These are phyloP conservation scores for Gari tellinella DNA, from an alignment of 2,888 invertebrate genomes.

Conservation along the genomic window DNA sequence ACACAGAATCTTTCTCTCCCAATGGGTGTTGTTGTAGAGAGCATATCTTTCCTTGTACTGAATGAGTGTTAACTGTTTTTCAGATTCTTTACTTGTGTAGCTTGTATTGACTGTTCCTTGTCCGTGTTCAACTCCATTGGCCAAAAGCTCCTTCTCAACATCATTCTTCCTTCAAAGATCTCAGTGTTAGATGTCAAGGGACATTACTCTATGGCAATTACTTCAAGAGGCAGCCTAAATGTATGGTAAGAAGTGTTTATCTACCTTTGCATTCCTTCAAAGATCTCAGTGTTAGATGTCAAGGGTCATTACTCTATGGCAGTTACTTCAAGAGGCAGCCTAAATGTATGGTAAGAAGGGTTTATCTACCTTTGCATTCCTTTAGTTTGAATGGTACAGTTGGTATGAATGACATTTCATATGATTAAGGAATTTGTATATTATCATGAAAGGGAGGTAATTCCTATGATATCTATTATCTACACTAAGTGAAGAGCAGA, in stretches of 20 bases:
- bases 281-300: slow-evolving; percentile 87
- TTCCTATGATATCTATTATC: too few species aligned
- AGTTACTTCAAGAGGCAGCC: too few species aligned
- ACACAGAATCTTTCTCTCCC: too few species aligned
- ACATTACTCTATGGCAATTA: slow-evolving; percentile 86
- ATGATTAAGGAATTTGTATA: too few species aligned
- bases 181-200: slow-evolving; percentile 87
- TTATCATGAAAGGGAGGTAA: too few species aligned
- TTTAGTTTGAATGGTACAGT: too few species aligned
- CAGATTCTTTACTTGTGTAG: slow-evolving; percentile 87
- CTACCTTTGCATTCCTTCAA: slow-evolving; percentile 85
- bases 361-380: background rate
- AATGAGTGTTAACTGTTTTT: too few species aligned
- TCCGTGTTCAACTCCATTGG: slow-evolving; percentile 87
- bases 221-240: slow-evolving; percentile 85
- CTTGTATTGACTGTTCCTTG: slow-evolving; percentile 89
- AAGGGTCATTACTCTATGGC: slow-evolving; percentile 80
- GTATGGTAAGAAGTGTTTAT: slow-evolving; percentile 75
- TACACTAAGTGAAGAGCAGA: too few species aligned
- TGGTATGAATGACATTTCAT: too few species aligned
- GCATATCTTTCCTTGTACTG: too few species aligned
- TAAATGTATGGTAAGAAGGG: background rate
- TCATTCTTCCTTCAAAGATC: slow-evolving; percentile 87
- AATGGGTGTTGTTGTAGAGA: too few species aligned
- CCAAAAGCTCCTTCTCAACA: slow-evolving; percentile 86